Percentiles rank a stretch among this genome's conserved stretches.
These are phyloP conservation scores for Cinclus cinclus DNA, from an alignment of 2,113 vertebrate species.

Conservation along the genomic window DNA sequence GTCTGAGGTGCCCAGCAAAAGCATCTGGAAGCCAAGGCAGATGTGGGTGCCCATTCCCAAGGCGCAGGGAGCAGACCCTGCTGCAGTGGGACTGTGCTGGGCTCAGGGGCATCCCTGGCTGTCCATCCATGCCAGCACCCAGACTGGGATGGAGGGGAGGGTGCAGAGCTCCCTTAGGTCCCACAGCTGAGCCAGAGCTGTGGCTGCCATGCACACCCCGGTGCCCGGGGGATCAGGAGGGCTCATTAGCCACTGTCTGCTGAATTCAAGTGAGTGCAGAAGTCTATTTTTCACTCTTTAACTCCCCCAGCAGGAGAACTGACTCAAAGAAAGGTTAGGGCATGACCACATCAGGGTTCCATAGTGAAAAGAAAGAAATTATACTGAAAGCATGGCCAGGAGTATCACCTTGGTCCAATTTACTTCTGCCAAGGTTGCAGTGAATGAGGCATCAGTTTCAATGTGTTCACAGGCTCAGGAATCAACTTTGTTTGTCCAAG, in stretches of 20 bases:
- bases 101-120: fast-evolving
- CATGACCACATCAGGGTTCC: neutral
- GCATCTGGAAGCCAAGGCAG: neutral
- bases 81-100: neutral
- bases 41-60: fast-evolving
- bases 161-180: fast-evolving
- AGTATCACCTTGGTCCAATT: conserved; percentile 9
- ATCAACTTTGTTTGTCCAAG: neutral
- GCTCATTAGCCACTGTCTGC: neutral
- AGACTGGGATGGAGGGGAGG: fast-evolving
- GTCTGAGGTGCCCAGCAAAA: neutral
- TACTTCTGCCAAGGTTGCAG: neutral
- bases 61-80: fast-evolving
- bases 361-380: neutral
- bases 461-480: neutral
- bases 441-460: neutral
- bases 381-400: neutral
- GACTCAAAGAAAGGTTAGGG: conserved; percentile 43
- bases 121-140: fast-evolving
- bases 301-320: conserved; percentile 17
- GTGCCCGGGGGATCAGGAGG: neutral
- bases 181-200: neutral
- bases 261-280: conserved; percentile 15
- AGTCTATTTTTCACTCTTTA: neutral
- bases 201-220: fast-evolving